Evolutionary conservation across 2,888 invertebrate species (phyloP).

Genomic region (Ctena decussata): DNA sequence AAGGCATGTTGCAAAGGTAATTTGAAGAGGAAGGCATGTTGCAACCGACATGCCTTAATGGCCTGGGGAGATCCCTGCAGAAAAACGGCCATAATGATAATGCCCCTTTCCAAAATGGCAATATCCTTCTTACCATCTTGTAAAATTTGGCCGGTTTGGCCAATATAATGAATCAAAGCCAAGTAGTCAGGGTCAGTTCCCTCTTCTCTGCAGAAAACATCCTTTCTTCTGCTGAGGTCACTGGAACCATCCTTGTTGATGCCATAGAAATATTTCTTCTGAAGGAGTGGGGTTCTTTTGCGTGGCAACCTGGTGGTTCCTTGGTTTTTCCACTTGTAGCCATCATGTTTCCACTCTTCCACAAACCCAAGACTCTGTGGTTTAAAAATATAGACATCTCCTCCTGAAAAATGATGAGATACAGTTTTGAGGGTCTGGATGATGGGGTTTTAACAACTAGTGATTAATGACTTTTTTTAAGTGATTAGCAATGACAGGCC

Average conservation of each 20-base stretch:
- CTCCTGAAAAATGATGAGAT: too few relatives aligned
- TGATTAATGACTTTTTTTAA: too few relatives aligned
- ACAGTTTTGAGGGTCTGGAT: too few relatives aligned
- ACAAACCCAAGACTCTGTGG: not conserved
- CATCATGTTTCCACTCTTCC: conserved; percentile 47
- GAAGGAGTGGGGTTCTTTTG: conserved; percentile 16
- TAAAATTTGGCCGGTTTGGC: conserved; percentile 14
- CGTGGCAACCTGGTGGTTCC: conserved; percentile 36
- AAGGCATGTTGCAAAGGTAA: too few relatives aligned
- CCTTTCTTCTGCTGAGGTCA: conserved; percentile 23
- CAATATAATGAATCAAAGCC: conserved; percentile 44
- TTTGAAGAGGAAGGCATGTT: too few relatives aligned
- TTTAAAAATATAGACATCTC: conserved; percentile 49
- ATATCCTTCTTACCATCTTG: not conserved
- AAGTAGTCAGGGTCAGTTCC: conserved; percentile 4
- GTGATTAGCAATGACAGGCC: too few relatives aligned
- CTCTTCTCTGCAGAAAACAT: conserved; percentile 37
- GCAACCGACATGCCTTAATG: too few relatives aligned
- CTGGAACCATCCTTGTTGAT: not conserved
- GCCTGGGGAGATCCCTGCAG: too few relatives aligned
- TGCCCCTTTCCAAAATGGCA: too few relatives aligned
- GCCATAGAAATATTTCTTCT: conserved; percentile 24
- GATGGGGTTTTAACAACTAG: too few relatives aligned
- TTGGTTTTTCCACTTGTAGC: conserved; percentile 40
- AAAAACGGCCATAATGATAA: too few relatives aligned